Conservation (phyloP, 2,797 vertebrate species). For the Carduelis carduelis region DNA sequence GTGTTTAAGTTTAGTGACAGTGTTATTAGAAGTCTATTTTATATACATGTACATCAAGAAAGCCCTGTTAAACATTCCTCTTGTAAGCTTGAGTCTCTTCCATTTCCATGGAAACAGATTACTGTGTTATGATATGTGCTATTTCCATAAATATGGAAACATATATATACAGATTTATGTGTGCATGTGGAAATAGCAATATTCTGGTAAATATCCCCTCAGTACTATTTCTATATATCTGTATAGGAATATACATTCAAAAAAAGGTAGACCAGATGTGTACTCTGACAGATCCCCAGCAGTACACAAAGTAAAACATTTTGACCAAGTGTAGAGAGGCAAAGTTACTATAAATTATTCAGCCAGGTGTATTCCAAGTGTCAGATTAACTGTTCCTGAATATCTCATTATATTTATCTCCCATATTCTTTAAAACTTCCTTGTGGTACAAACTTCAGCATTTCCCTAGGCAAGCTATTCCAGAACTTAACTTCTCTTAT, state of each 20-base stretch:
- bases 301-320: not conserved
- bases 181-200: not conserved
- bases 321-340: not conserved
- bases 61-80: not conserved
- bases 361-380: not conserved
- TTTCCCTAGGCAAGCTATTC: not conserved
- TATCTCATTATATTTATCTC: not conserved
- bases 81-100: not conserved
- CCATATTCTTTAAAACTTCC: not conserved
- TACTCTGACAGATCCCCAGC: not conserved
- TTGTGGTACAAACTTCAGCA: not conserved
- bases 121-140: not conserved
- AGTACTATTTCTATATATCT: not conserved
- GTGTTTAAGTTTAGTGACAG: not conserved
- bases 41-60: not conserved
- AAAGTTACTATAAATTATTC: not conserved
- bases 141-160: not conserved
- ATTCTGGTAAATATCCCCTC: not conserved
- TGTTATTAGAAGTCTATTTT: not conserved
- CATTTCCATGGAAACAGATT: not conserved
- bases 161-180: rapidly evolving
- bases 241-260: not conserved
- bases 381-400: not conserved
- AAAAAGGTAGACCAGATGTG: not conserved
- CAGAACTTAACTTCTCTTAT: not conserved